Percentiles rank a stretch among this genome's conserved stretches.
Evolutionary conservation across 2,888 invertebrate genomes (phyloP).

Genomic region (Acanthosepion lycidas): DNA sequence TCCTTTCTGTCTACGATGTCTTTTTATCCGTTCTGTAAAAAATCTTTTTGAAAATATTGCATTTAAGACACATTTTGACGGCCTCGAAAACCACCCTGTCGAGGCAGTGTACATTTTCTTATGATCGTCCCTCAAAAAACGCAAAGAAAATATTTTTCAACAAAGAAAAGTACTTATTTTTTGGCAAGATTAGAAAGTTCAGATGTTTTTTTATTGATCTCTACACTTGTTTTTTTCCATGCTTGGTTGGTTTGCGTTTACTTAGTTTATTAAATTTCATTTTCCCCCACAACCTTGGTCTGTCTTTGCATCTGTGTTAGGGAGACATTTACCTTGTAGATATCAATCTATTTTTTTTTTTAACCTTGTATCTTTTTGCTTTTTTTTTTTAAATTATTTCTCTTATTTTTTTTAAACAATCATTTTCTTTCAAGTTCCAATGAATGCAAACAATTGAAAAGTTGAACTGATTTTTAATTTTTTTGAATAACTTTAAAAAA

Average conservation of each 20-base stretch:
- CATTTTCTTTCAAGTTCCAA: neutral
- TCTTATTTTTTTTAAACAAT: neutral
- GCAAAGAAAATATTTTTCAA: neutral
- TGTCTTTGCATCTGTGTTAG: neutral
- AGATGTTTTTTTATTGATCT: neutral
- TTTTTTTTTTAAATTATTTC: neutral
- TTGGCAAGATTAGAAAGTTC: neutral
- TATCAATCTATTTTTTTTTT: neutral
- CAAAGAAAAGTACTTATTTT: constrained; percentile 24
- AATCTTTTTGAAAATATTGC: neutral
- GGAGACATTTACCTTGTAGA: neutral
- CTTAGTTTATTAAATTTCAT: neutral
- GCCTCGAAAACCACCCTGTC: neutral
- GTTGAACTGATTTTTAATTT: neutral
- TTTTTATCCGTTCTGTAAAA: neutral
- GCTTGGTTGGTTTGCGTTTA: neutral
- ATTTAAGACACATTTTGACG: neutral
- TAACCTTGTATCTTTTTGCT: neutral
- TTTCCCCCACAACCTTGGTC: neutral
- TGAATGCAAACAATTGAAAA: neutral
- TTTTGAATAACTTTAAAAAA: neutral
- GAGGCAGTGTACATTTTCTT: neutral
- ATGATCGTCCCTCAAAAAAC: neutral
- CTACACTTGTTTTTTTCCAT: neutral
- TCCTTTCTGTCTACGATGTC: constrained; percentile 33